Evolutionary conservation across 1,140 invertebrate species (phyloP).

Genomic region (Bombus cullumanus): DNA sequence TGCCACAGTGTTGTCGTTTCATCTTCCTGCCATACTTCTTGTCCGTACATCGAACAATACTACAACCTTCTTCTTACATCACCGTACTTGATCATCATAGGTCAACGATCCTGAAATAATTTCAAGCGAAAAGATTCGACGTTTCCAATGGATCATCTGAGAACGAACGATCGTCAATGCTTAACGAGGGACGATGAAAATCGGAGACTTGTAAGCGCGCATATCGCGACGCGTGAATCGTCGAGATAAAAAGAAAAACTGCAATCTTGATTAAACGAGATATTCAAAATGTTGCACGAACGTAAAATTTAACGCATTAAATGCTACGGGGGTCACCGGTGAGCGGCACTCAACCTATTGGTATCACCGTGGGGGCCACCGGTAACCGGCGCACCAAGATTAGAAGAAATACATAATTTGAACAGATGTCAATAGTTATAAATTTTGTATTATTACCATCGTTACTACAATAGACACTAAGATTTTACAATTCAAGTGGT

Average conservation of each 20-base stretch:
- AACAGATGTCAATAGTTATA: not conserved
- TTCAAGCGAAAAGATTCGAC: slow-evolving; percentile 35
- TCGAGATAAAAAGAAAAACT: not conserved
- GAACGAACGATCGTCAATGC: not conserved
- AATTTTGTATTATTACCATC: not conserved
- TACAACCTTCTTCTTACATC: not conserved
- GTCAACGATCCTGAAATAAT: slow-evolving; percentile 29
- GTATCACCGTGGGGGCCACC: no score
- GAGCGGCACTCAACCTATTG: no score
- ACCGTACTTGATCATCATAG: no score
- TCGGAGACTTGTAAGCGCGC: not conserved
- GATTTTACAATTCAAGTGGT: not conserved
- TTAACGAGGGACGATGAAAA: not conserved
- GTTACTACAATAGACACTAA: no score
- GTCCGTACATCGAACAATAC: not conserved
- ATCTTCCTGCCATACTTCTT: slow-evolving; percentile 2
- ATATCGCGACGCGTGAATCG: not conserved
- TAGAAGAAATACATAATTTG: no score
- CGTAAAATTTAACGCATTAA: not conserved
- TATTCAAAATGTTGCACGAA: no score
- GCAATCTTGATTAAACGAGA: slow-evolving; percentile 3
- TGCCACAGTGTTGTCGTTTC: not conserved
- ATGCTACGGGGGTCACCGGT: no score
- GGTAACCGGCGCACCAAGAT: no score
- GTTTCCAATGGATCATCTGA: not conserved